Conservation (phyloP, 1,140 invertebrate species). For the Dinoponera quadriceps region DNA sequence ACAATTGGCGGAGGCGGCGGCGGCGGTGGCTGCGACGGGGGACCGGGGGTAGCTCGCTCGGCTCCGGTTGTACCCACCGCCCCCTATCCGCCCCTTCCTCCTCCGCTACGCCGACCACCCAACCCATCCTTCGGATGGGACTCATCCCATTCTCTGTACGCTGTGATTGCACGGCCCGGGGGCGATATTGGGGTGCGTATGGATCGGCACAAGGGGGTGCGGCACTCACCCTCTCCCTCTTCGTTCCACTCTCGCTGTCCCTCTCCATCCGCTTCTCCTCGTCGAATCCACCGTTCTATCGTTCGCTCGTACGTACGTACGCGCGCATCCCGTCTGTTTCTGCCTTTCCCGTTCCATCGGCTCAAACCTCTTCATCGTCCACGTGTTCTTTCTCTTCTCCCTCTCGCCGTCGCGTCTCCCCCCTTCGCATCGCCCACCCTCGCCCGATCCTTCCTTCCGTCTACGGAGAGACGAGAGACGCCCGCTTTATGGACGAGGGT, state of each 20-base stretch:
- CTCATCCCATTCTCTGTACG: conserved; percentile 83
- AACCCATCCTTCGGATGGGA: conserved; percentile 79
- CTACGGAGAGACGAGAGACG: conserved; percentile 54
- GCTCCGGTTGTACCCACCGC: conserved; percentile 53
- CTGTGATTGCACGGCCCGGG: conserved; percentile 83
- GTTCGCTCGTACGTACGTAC: conserved; percentile 48
- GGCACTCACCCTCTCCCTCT: conserved; percentile 62
- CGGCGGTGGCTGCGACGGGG: conserved; percentile 30
- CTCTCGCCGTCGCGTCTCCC: neutral
- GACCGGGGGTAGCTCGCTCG: conserved; percentile 50
- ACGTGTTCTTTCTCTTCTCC: conserved; percentile 2
- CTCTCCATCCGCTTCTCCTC: conserved; percentile 19
- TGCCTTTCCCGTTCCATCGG: conserved; percentile 37
- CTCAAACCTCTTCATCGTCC: conserved; percentile 46
- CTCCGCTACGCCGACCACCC: conserved; percentile 59
- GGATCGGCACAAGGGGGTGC: conserved; percentile 71
- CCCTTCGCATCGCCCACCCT: neutral
- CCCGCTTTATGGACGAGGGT: conserved; percentile 71
- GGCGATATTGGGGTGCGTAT: conserved; percentile 82
- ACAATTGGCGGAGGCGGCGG: conserved; percentile 83
- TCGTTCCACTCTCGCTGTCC: conserved; percentile 24
- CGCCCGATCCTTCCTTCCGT: conserved; percentile 31
- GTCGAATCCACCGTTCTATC: conserved; percentile 66
- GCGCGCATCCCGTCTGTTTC: conserved; percentile 51
- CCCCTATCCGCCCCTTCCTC: conserved; percentile 30